A percentile compares a stretch with the other conserved stretches of the same genome.
Conservation (phyloP, 1,140 invertebrate genomes). For the Thereuonema tuberculata region DNA sequence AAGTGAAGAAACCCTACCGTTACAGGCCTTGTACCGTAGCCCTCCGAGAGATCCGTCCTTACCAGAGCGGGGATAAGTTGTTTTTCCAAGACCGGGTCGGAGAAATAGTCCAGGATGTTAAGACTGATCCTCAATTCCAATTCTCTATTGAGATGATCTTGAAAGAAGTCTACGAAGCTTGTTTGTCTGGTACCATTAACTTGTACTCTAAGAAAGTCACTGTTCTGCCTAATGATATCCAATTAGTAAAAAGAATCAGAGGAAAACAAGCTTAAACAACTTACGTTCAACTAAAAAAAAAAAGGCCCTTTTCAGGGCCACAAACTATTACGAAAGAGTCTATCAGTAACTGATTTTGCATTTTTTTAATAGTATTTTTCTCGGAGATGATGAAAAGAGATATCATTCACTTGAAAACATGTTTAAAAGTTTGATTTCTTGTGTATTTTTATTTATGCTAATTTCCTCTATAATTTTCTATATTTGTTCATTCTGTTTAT, state of each 20-base stretch:
- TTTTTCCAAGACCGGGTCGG: slow-evolving; percentile 39
- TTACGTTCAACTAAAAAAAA: too few relatives aligned
- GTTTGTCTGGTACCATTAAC: slow-evolving; percentile 31
- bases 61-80: slow-evolving; percentile 55
- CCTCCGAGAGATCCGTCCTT: slow-evolving; percentile 41
- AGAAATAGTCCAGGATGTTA: slow-evolving; percentile 69
- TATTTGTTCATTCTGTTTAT: too few relatives aligned
- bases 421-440: too few relatives aligned
- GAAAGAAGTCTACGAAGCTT: slow-evolving; percentile 41
- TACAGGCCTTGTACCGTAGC: slow-evolving; percentile 34
- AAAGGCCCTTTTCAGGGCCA: too few relatives aligned
- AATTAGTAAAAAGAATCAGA: slow-evolving; percentile 16
- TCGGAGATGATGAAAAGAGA: too few relatives aligned
- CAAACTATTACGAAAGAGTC: too few relatives aligned
- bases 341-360: too few relatives aligned
- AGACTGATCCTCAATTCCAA: slow-evolving; percentile 63
- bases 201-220: slow-evolving; percentile 28
- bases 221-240: slow-evolving; percentile 28
- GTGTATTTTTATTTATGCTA: too few relatives aligned
- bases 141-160: slow-evolving; percentile 59
- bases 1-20: slow-evolving; percentile 57
- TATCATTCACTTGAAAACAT: too few relatives aligned
- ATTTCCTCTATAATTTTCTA: too few relatives aligned
- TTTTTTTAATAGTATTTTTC: too few relatives aligned
- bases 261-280: background rate